Evolutionary conservation across 2,113 vertebrate species (phyloP).

Genomic region (Blennius ocellaris): DNA sequence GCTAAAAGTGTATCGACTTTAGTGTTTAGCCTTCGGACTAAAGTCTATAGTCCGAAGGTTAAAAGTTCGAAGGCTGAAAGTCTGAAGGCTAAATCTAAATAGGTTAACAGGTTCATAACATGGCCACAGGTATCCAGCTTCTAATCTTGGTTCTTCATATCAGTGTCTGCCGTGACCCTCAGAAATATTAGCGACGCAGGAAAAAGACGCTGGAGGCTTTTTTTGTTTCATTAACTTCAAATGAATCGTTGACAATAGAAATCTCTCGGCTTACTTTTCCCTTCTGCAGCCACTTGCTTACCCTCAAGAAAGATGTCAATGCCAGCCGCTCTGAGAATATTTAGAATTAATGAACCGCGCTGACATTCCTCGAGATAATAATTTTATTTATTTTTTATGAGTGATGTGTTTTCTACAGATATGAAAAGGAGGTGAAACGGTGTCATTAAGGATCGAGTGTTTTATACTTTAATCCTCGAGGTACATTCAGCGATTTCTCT

Average conservation of each 20-base stretch:
- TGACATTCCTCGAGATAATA: neutral
- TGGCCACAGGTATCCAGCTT: too few relatives aligned
- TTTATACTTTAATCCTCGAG: neutral
- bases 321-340: neutral
- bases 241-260: conserved; percentile 41
- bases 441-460: neutral
- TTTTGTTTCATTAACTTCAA: conserved; percentile 26
- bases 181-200: conserved; percentile 3
- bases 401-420: neutral
- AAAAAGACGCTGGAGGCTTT: conserved; percentile 10
- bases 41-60: too few relatives aligned
- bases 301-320: neutral
- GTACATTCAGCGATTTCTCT: neutral
- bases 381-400: neutral
- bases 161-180: neutral
- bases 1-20: too few relatives aligned
- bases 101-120: too few relatives aligned
- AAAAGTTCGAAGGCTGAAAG: too few relatives aligned
- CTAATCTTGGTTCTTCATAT: conserved; percentile 1
- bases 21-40: too few relatives aligned
- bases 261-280: conserved; percentile 9
- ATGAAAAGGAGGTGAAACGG: neutral
- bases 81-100: too few relatives aligned
- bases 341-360: neutral
- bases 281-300: neutral